A percentile compares a stretch with the other conserved stretches of the same genome.
These are phyloP conservation scores for Ferrisia virgata DNA, from an alignment of 2,888 invertebrate genomes.

Conservation along the genomic window DNA sequence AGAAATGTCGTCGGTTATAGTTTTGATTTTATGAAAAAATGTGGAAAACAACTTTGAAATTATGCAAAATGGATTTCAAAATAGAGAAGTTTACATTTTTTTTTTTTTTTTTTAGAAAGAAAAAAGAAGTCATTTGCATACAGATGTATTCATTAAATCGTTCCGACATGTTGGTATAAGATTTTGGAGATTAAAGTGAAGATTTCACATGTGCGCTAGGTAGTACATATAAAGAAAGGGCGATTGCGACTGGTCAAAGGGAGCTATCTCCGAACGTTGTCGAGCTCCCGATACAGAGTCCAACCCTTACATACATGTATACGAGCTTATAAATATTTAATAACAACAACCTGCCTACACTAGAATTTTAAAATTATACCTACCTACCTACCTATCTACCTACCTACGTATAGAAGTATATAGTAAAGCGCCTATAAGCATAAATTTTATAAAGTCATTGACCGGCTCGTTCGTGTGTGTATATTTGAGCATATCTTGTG, in stretches of 20 bases:
- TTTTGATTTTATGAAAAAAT: not conserved
- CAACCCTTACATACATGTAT: not conserved
- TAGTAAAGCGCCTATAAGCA: not conserved
- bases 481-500: not conserved
- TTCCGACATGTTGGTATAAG: not conserved
- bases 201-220: not conserved
- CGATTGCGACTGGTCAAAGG: not conserved
- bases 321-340: not conserved
- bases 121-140: slow-evolving; percentile 8
- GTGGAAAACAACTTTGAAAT: not conserved
- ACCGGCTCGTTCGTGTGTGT: not conserved
- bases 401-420: not conserved
- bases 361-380: too few species aligned
- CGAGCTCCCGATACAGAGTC: not conserved
- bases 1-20: not conserved
- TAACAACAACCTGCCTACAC: not conserved
- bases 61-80: slow-evolving; percentile 10
- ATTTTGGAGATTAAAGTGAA: not conserved
- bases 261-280: too few species aligned
- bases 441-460: slow-evolving; percentile 8
- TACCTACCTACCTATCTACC: too few species aligned
- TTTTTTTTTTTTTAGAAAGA: not conserved
- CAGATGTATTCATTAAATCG: slow-evolving; percentile 15
- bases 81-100: not conserved
- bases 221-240: not conserved